Evolutionary conservation across 2,888 invertebrate genomes (phyloP), one percentile per base, ranked within the genome.

Genomic region (Ophonus ardosiacus): DNA sequence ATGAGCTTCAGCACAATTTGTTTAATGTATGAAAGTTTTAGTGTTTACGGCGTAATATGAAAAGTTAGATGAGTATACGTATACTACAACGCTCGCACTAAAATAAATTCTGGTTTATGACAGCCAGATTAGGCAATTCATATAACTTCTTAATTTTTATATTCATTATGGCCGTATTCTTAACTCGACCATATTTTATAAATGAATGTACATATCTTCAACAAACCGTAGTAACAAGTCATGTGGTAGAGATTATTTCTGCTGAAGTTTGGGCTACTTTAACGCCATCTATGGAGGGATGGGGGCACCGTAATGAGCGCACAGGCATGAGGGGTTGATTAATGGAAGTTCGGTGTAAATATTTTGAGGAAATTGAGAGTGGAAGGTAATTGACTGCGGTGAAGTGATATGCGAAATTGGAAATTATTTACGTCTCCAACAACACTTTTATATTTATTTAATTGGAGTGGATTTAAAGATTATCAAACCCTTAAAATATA

Each of bases 271-370:
- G 31, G 31, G 31, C 31, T 5, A 31, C 31, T 31, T 31, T 31
- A 4, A 5, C 13, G 43, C 43, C 43, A 51, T 51, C 43, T 51
- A 13, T 51, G 43, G 43, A 13, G 8, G 13, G 43, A 4, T 51
- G 43, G 10, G 43, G 2, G 43, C 1, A 51, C 2, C 10, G 43
- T 51, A 51, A 51, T 38, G 38, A 15, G 68, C 24, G 68, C n/a
- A 15, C 7, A 15, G 68, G 38, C 31, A 13, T 38, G 38, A 15
- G 68, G 38, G 38, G 24, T 7, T 68, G 68, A 68, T 68, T 68
- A 68, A 68, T 68, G 68, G 68, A 68, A 68, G 68, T 68, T 68
- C 38, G 68, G 38, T 68, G 68, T 68, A 68, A 68, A 68, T 68
- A 68, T 68, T 68, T 68, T 68, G 31, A 68, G 68, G 68, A 68